phyloP scores from a whole-genome alignment of 2,888 invertebrate genomes.

The Harmothoe impar region DNA sequence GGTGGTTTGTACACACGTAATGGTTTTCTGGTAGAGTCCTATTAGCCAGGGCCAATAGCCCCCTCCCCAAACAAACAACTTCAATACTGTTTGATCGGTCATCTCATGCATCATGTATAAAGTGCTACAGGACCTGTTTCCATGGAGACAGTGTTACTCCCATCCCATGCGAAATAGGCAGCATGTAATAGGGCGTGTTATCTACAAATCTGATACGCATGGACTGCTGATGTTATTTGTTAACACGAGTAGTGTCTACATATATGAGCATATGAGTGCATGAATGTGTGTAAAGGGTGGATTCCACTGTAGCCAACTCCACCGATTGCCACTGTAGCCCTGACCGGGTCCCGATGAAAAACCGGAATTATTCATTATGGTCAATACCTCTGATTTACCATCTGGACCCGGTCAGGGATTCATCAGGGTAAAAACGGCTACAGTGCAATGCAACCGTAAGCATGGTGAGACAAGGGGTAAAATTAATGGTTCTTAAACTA shows the following conservation, averaged over 20 bases:
- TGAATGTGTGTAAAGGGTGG: too few relatives aligned
- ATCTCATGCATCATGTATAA: neutral
- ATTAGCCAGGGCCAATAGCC: neutral
- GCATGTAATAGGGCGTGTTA: neutral
- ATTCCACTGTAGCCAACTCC: too few relatives aligned
- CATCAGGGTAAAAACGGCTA: too few relatives aligned
- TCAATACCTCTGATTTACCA: too few relatives aligned
- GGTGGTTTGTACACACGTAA: neutral
- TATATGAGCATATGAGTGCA: neutral
- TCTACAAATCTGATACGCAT: neutral
- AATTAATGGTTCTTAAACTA: too few relatives aligned
- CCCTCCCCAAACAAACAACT: too few relatives aligned
- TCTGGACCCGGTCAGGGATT: too few relatives aligned
- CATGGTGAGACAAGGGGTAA: too few relatives aligned
- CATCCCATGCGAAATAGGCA: neutral
- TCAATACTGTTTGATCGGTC: neutral
- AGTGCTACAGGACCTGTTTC: neutral
- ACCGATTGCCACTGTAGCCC: too few relatives aligned
- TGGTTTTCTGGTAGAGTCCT: neutral
- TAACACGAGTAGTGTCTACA: neutral
- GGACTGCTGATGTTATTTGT: neutral
- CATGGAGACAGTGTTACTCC: neutral
- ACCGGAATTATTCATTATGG: too few relatives aligned
- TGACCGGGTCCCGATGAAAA: too few relatives aligned
- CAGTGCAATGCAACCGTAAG: too few relatives aligned